These are phyloP conservation scores for Pluvianellus socialis DNA, from an alignment of 2,113 vertebrate species.

Conservation along the genomic window DNA sequence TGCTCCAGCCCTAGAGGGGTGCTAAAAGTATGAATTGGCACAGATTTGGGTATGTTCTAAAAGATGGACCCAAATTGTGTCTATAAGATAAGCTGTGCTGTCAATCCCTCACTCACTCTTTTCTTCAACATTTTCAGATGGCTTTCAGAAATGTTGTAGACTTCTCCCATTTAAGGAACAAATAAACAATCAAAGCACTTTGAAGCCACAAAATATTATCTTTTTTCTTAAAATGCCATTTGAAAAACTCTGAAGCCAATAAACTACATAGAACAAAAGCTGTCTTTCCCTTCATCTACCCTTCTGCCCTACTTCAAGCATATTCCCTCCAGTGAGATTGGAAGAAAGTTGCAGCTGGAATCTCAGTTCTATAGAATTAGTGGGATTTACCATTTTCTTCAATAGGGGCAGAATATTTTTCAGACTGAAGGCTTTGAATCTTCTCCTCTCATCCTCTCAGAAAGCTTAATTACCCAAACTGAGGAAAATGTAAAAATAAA, in stretches of 20 bases:
- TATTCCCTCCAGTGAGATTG: not conserved
- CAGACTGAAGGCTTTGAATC: not conserved
- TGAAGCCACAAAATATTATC: not conserved
- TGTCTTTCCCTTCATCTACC: not conserved
- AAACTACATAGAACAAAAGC: not conserved
- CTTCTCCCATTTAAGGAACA: not conserved
- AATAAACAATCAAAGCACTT: not conserved
- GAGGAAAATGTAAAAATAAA: not conserved
- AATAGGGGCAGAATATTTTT: not conserved
- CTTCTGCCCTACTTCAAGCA: not conserved
- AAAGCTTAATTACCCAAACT: not conserved
- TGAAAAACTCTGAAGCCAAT: not conserved
- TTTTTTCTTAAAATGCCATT: not conserved
- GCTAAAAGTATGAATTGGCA: not conserved
- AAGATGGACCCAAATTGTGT: not conserved
- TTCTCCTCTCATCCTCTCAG: not conserved
- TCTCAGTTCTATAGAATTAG: not conserved
- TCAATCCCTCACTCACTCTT: not conserved
- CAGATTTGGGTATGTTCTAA: not conserved
- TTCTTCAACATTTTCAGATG: not conserved
- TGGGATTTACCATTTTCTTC: not conserved
- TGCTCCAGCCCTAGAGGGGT: not conserved
- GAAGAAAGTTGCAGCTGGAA: not conserved
- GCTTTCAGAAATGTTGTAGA: not conserved
- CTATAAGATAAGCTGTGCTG: not conserved